Percentiles rank a stretch among this genome's conserved stretches.
phyloP scores from a whole-genome alignment of 2,888 invertebrate genomes.

The Stratiomys singularior region DNA sequence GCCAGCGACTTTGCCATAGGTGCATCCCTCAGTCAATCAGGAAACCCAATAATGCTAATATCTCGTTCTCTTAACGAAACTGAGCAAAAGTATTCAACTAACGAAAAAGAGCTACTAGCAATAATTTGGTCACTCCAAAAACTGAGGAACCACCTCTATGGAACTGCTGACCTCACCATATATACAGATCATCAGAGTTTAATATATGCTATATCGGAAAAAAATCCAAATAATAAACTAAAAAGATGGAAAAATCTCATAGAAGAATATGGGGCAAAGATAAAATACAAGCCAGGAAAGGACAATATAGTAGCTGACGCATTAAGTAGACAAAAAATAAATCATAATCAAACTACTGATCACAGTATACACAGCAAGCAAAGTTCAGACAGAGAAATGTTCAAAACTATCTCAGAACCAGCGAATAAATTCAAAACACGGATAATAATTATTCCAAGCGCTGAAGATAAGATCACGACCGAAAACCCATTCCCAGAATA shows the following conservation, averaged over 20 bases:
- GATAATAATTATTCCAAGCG: neutral
- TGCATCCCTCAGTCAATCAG: slow-evolving; percentile 55
- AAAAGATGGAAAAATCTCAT: slow-evolving; percentile 51
- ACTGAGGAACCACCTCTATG: slow-evolving; percentile 60
- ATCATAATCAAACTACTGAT: neutral
- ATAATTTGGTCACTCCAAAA: slow-evolving; percentile 60
- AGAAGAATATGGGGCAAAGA: slow-evolving; percentile 51
- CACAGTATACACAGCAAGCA: neutral
- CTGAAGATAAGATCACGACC: neutral
- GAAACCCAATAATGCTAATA: slow-evolving; percentile 56
- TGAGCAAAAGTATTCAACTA: slow-evolving; percentile 56
- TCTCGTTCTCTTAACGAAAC: slow-evolving; percentile 56
- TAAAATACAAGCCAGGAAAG: slow-evolving; percentile 62
- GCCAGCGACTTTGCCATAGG: slow-evolving; percentile 57
- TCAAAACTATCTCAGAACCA: neutral
- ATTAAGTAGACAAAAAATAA: neutral
- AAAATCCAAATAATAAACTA: slow-evolving; percentile 51
- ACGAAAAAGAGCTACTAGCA: slow-evolving; percentile 60
- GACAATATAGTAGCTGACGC: slow-evolving; percentile 57
- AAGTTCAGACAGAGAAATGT: neutral
- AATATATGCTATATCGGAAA: slow-evolving; percentile 52
- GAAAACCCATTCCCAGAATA: neutral
- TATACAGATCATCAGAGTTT: slow-evolving; percentile 52
- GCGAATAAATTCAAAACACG: neutral
- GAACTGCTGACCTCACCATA: slow-evolving; percentile 54